Evolutionary conservation across 1,140 invertebrate genomes (phyloP).

Genomic region (Triops cancriformis): DNA sequence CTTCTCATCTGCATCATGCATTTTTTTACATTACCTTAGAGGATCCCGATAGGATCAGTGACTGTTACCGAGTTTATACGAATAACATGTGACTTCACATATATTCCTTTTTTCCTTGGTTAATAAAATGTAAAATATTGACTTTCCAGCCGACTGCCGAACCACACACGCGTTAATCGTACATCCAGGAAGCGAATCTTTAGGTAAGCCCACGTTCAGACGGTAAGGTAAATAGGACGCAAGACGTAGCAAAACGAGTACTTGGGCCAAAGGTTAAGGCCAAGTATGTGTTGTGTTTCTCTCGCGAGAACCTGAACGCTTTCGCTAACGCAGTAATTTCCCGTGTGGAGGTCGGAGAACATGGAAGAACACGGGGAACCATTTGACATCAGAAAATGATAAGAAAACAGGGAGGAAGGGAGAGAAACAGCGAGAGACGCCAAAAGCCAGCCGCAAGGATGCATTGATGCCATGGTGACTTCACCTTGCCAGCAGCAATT

Average conservation of each 20-base stretch:
- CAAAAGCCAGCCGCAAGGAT: background rate
- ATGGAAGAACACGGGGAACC: background rate
- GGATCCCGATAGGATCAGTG: too few species aligned
- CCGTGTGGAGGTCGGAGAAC: background rate
- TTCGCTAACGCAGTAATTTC: background rate
- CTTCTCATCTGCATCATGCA: too few species aligned
- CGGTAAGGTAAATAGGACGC: background rate
- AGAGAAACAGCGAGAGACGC: background rate
- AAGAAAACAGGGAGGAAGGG: background rate
- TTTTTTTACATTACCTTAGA: too few species aligned
- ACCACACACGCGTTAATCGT: too few species aligned
- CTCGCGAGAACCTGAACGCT: background rate
- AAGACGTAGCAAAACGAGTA: background rate
- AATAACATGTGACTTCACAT: too few species aligned
- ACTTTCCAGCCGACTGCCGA: too few species aligned
- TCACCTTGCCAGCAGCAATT: slow-evolving; percentile 6
- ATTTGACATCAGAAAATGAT: background rate
- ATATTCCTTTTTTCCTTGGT: too few species aligned
- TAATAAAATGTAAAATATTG: too few species aligned
- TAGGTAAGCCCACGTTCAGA: background rate
- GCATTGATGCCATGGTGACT: background rate
- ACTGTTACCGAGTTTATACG: too few species aligned
- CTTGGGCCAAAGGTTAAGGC: background rate
- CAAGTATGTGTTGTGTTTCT: background rate
- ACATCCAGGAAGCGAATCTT: too few species aligned